Conservation (phyloP, 2,888 invertebrate genomes). For the Amiota minor region DNA sequence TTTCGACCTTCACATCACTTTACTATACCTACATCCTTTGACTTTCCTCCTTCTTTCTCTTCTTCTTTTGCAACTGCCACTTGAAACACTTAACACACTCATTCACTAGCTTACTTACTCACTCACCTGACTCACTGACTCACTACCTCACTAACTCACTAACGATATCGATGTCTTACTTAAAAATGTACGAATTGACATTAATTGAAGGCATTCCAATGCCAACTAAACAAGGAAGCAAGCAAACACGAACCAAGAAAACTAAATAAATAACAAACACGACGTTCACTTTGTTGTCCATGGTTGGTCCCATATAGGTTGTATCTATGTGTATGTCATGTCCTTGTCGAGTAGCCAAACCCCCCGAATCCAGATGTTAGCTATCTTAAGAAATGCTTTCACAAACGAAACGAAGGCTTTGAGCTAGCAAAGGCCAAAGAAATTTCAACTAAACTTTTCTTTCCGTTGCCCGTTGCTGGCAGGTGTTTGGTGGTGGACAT, state of each 20-base stretch:
- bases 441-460: neutral
- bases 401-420: constrained; percentile 44
- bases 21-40: neutral
- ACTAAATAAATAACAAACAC: constrained; percentile 66
- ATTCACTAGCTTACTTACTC: neutral
- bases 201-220: constrained; percentile 71
- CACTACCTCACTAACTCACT: constrained; percentile 22
- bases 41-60: neutral
- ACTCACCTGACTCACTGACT: no score
- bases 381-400: constrained; percentile 44
- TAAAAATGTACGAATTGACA: constrained; percentile 68
- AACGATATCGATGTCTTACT: constrained; percentile 62
- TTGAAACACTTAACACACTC: neutral
- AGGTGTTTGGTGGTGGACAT: neutral
- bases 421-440: neutral
- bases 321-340: constrained; percentile 26
- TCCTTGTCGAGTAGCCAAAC: constrained; percentile 25
- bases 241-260: constrained; percentile 50
- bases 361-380: neutral
- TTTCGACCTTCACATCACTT: neutral
- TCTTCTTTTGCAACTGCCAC: neutral
- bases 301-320: neutral
- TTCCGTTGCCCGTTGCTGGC: neutral
- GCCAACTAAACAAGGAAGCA: constrained; percentile 23
- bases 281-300: neutral